Conservation (phyloP, 1,140 invertebrate species). For the Scaptomyza pallida region DNA sequence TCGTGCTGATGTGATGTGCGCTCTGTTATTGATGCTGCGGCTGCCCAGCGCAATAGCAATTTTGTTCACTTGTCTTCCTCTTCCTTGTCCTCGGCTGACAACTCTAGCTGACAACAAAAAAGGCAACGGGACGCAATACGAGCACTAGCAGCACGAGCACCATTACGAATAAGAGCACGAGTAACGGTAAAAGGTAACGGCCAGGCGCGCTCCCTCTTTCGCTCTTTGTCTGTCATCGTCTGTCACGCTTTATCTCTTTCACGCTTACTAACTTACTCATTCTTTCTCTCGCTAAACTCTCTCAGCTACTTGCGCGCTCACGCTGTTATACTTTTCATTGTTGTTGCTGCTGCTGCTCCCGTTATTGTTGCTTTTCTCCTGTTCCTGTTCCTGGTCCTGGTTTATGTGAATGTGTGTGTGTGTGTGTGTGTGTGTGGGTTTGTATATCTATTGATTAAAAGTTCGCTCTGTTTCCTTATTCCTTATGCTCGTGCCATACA, state of each 20-base stretch:
- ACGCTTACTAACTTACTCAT: constrained; percentile 5
- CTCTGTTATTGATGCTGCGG: constrained; percentile 68
- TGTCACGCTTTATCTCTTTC: constrained; percentile 9
- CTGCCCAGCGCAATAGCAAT: constrained; percentile 73
- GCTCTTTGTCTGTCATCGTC: background rate
- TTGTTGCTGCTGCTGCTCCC: constrained; percentile 47
- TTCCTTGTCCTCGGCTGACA: constrained; percentile 22
- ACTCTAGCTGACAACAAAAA: constrained; percentile 17
- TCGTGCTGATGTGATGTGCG: background rate
- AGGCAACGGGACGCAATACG: constrained; percentile 30
- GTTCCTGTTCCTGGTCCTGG: constrained; percentile 11
- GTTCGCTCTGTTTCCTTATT: constrained; percentile 66
- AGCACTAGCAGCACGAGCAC: background rate
- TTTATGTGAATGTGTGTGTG: constrained; percentile 5
- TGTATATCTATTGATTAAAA: constrained; percentile 78
- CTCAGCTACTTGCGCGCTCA: constrained; percentile 42
- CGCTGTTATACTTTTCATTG: constrained; percentile 48
- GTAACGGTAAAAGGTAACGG: constrained; percentile 55
- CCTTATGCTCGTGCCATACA: constrained; percentile 45
- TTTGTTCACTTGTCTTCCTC: constrained; percentile 74
- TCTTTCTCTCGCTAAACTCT: constrained; percentile 18
- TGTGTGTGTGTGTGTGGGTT: constrained; percentile 39
- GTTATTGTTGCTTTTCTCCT: constrained; percentile 51
- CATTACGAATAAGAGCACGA: constrained; percentile 17
- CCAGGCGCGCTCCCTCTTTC: constrained; percentile 41